A percentile compares a stretch with the other conserved stretches of the same genome.
Evolutionary conservation across 2,113 vertebrate genomes (phyloP).

Genomic region (Noctilio leporinus): DNA sequence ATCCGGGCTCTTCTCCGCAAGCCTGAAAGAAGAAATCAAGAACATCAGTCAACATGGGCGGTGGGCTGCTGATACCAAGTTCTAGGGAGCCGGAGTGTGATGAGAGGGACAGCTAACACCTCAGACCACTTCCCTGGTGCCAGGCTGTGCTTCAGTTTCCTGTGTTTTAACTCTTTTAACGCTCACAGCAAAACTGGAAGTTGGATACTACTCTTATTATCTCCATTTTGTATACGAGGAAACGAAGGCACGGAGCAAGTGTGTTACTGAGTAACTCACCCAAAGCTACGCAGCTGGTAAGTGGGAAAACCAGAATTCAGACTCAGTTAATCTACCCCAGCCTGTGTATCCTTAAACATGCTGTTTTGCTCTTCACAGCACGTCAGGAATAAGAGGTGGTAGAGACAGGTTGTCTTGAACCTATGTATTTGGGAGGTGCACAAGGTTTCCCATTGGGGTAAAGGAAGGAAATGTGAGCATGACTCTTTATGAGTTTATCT

Average conservation of each 20-base stretch:
- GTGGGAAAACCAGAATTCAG: neutral
- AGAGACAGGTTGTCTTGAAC: neutral
- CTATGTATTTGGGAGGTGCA: rapidly evolving
- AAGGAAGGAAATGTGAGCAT: neutral
- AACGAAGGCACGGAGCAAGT: neutral
- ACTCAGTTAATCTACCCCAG: neutral
- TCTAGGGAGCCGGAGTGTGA: neutral
- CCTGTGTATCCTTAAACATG: neutral
- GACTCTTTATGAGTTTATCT: neutral
- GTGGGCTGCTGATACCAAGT: neutral
- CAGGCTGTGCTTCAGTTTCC: neutral
- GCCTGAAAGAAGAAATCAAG: constrained; percentile 36
- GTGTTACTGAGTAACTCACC: neutral
- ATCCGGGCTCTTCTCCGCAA: constrained; percentile 35
- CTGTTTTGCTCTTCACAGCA: neutral
- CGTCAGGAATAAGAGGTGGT: neutral
- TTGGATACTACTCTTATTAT: neutral
- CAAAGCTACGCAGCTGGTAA: neutral
- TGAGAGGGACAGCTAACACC: neutral
- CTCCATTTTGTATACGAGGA: neutral
- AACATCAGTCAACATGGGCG: neutral
- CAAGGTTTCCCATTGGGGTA: neutral
- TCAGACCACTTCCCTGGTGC: neutral
- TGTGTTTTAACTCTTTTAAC: neutral
- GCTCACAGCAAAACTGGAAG: neutral